Evolutionary conservation across 2,888 invertebrate genomes (phyloP).

Genomic region (Timandra comae): DNA sequence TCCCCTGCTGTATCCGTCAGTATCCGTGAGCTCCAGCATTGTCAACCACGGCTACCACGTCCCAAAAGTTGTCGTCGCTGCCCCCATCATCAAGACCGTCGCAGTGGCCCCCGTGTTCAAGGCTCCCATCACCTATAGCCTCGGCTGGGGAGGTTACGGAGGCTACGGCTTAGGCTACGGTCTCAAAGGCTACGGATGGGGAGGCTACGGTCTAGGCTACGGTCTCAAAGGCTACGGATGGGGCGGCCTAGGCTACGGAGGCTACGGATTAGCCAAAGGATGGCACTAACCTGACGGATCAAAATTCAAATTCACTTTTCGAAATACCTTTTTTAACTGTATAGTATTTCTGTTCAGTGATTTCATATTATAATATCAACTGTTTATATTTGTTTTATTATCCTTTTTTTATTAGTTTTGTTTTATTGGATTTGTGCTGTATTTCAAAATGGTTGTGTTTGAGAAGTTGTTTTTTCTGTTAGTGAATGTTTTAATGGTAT

Average conservation of each 20-base stretch:
- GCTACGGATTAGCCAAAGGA: conserved; percentile 23
- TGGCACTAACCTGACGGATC: conserved; percentile 17
- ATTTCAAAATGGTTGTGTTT: conserved; percentile 7
- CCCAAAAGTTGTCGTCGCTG: conserved; percentile 29
- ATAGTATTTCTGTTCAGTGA: conserved; percentile 14
- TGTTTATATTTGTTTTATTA: conserved; percentile 4
- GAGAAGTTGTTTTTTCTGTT: background rate
- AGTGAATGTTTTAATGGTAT: background rate
- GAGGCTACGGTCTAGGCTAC: too few relatives aligned
- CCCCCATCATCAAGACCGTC: conserved; percentile 29
- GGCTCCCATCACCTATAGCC: conserved; percentile 25
- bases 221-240: conserved; percentile 16
- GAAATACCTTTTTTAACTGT: conserved; percentile 12
- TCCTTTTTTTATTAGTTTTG: conserved; percentile 7
- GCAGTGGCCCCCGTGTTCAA: conserved; percentile 19
- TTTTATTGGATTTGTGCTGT: background rate
- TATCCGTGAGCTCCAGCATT: conserved; percentile 39
- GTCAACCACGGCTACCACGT: conserved; percentile 49
- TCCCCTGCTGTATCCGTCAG: conserved; percentile 24
- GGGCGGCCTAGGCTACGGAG: too few relatives aligned
- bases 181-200: conserved; percentile 19
- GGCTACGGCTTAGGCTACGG: conserved; percentile 10
- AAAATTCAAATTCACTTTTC: conserved; percentile 9
- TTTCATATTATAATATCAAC: conserved; percentile 12
- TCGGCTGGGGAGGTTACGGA: conserved; percentile 13